Percentiles rank a stretch among this genome's conserved stretches.
phyloP scores from a whole-genome alignment of 2,888 invertebrate genomes.

The Crioceris asparagi region DNA sequence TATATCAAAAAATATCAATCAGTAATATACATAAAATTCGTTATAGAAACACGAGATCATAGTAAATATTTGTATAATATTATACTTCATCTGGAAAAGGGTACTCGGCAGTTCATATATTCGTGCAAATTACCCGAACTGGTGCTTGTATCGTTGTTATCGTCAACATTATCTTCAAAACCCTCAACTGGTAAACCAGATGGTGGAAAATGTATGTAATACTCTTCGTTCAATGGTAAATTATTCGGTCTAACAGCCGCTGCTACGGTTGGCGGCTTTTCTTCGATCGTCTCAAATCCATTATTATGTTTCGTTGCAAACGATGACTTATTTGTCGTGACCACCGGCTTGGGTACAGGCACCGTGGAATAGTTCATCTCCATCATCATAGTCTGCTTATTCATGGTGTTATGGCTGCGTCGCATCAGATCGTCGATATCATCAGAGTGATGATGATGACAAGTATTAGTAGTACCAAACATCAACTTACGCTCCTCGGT shows the following conservation, averaged over 20 bases:
- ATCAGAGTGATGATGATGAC: not conserved
- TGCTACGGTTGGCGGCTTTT: slow-evolving; percentile 29
- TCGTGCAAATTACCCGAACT: slow-evolving; percentile 23
- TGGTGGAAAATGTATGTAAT: slow-evolving; percentile 44
- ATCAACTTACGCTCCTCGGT: slow-evolving; percentile 57
- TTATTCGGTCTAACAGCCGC: slow-evolving; percentile 27
- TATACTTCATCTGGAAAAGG: slow-evolving; percentile 19
- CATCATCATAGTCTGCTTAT: slow-evolving; percentile 31
- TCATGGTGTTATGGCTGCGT: slow-evolving; percentile 32
- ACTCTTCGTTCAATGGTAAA: slow-evolving; percentile 31
- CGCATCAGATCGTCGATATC: not conserved
- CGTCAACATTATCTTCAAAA: slow-evolving; percentile 26
- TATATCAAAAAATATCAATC: too few species aligned
- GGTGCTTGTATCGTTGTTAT: slow-evolving; percentile 1
- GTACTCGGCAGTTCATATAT: slow-evolving; percentile 31
- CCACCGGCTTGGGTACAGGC: slow-evolving; percentile 43
- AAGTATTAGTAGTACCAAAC: not conserved
- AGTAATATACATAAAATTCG: too few species aligned
- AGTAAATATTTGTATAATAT: too few species aligned
- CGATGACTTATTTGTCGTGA: slow-evolving; percentile 24
- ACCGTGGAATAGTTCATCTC: slow-evolving; percentile 42
- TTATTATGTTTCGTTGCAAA: slow-evolving; percentile 36
- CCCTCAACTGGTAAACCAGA: slow-evolving; percentile 42
- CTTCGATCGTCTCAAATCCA: too few species aligned
- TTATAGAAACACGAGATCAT: too few species aligned